Evolutionary conservation across 2,113 vertebrate species (phyloP).

Genomic region (Chlorocebus sabaeus): DNA sequence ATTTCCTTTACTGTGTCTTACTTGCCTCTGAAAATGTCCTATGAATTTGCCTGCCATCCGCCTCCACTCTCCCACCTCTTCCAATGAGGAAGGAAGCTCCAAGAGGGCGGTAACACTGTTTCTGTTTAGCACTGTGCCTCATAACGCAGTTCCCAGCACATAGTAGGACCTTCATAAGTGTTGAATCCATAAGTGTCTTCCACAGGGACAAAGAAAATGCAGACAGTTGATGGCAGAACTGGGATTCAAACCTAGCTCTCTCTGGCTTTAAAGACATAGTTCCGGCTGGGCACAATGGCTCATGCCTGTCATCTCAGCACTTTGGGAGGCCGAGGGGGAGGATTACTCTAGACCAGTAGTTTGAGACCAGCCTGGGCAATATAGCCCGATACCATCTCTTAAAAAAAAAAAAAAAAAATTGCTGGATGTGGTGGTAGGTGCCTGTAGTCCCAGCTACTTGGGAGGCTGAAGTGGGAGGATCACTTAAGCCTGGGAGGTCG

Average conservation of each 20-base stretch:
- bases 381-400: too few species aligned
- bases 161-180: neutral
- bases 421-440: too few species aligned
- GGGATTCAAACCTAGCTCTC: neutral
- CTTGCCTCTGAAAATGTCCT: neutral
- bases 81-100: neutral
- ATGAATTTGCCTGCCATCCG: neutral
- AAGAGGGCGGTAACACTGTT: neutral
- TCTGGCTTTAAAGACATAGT: neutral
- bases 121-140: neutral
- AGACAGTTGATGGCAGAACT: neutral
- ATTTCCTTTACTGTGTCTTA: neutral
- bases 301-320: too few species aligned
- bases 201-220: neutral
- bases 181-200: neutral
- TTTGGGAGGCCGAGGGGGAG: too few species aligned
- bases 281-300: neutral
- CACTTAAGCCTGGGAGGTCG: too few species aligned
- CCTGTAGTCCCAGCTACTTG: too few species aligned
- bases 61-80: neutral
- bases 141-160: neutral
- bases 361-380: too few species aligned
- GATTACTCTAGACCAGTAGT: too few species aligned
- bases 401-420: too few species aligned
- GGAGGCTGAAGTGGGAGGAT: too few species aligned